A percentile compares a stretch with the other conserved stretches of the same genome.
These are phyloP conservation scores for Conus betulinus DNA, from an alignment of 1,140 invertebrate species.

Conservation along the genomic window DNA sequence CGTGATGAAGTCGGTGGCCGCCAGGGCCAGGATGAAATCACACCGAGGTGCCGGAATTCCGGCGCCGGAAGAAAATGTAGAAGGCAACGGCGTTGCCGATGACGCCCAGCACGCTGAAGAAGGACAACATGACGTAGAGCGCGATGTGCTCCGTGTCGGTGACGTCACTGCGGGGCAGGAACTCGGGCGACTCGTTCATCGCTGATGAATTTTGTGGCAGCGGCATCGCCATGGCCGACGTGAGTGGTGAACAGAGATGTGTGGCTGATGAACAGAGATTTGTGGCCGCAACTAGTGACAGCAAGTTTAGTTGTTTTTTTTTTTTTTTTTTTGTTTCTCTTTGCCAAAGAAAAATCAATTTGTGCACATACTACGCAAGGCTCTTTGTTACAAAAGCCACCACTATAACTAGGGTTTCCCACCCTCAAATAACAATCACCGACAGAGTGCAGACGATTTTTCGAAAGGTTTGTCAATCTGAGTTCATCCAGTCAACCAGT, in stretches of 20 bases:
- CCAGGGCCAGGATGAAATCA: conserved; percentile 66
- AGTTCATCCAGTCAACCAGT: too few species aligned
- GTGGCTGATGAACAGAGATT: not conserved
- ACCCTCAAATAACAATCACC: too few species aligned
- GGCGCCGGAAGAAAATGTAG: conserved; percentile 64
- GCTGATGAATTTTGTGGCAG: not conserved
- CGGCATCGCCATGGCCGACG: not conserved
- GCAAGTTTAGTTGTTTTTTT: too few species aligned
- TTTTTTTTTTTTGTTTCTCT: not conserved
- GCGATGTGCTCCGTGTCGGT: conserved; percentile 30
- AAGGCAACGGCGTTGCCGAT: conserved; percentile 68
- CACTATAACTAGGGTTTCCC: too few species aligned
- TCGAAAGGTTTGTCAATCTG: too few species aligned
- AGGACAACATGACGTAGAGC: conserved; percentile 42
- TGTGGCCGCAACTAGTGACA: not conserved
- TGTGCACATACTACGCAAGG: too few species aligned
- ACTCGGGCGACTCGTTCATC: too few species aligned
- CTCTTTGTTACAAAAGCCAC: too few species aligned
- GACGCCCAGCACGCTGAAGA: conserved; percentile 56
- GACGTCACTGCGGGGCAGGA: not conserved
- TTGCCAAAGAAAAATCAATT: too few species aligned
- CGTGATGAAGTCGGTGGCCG: conserved; percentile 59
- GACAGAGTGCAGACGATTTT: too few species aligned
- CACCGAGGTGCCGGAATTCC: conserved; percentile 59
- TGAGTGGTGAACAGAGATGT: not conserved